Base-by-base conservation (phyloP, 1,140 invertebrate species). In the Drosophila parabipectinata region DNA sequence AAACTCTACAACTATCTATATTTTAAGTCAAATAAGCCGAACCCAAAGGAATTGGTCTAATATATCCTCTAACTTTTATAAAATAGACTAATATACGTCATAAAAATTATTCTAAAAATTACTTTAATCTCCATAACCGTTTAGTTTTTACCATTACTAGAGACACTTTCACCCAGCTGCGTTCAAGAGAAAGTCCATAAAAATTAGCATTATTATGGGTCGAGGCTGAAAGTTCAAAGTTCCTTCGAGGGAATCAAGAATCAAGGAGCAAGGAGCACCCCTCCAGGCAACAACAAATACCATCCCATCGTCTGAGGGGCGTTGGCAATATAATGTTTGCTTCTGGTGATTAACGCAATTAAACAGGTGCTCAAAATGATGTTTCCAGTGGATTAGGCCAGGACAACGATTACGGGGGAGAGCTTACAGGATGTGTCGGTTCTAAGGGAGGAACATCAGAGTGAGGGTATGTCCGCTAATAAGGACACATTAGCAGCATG, bases 311-410 rank as follows among this genome's bases (percentile, higher is more conserved):
- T 48, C 68, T 54, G 50, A 69, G 45, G 45, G 41, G 41, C 51
- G 45, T 26, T 60, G 74, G 72, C 75, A 67, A 81, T 37, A 44
- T 87, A 88, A 87, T 77, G 83, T 73, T 83, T 77, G 82, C 77
- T 87, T 30, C 72, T 67, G 79, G 78, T 87, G 84, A 91, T 91
- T 91, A 91, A 89, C 77, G 90, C 90, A 91, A 91, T 91, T 91
- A 91, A 89, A 90, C 90, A 91, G 90, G 90, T 91, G 90, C 89
- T 91, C 90, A 84, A 76, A 91, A 91, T 91, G 89, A 90, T 91
- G 85, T 87, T 91, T 87, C 84, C 89, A 80, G 57, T 87, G 77
- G 90, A 91, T 91, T 89, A 91, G 75, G 37, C 73, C 32, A 55
- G 56, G 30, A 58, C 68, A 72, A 15, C n/a, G 8, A 28, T 41